phyloP scores from a whole-genome alignment of 2,888 invertebrate species.

The Eristalis intricaria region DNA sequence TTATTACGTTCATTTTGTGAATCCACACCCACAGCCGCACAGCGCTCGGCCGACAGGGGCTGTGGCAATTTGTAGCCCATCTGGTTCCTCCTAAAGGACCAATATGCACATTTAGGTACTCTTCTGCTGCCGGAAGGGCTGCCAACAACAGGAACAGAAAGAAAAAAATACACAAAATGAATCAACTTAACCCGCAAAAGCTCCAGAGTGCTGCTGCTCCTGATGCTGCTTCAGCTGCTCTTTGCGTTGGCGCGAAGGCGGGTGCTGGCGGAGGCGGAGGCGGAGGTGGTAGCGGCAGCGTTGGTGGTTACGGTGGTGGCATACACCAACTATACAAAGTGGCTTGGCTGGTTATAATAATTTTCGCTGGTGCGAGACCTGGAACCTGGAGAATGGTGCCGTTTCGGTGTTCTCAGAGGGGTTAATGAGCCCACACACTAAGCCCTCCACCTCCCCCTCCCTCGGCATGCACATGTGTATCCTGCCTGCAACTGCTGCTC shows the following conservation, averaged over 20 bases:
- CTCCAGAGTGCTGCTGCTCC: conserved; percentile 13
- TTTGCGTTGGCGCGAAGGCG: not conserved
- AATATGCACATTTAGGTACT: conserved; percentile 70
- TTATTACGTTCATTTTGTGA: conserved; percentile 67
- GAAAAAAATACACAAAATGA: conserved; percentile 32
- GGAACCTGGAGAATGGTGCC: conserved; percentile 31
- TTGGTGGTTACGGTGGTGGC: conserved; percentile 16
- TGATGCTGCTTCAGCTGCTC: not conserved
- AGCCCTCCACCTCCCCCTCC: not conserved
- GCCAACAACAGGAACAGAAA: conserved; percentile 15
- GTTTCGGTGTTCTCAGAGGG: conserved; percentile 55
- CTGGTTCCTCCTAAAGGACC: conserved; percentile 67
- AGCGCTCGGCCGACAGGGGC: not conserved
- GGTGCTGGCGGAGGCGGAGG: not conserved
- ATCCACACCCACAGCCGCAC: conserved; percentile 1
- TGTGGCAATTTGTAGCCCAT: conserved; percentile 64
- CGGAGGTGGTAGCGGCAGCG: not conserved
- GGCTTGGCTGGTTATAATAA: conserved; percentile 72
- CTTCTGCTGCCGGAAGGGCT: conserved; percentile 56
- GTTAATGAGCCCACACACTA: conserved; percentile 54
- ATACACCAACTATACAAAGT: conserved; percentile 67
- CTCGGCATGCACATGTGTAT: conserved; percentile 23
- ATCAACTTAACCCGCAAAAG: conserved; percentile 70
- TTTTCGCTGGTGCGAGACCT: conserved; percentile 58
- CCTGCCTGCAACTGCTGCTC: conserved; percentile 21